These are phyloP conservation scores for Drosophila lacicola DNA, from an alignment of 2,888 invertebrate species.

Conservation along the genomic window DNA sequence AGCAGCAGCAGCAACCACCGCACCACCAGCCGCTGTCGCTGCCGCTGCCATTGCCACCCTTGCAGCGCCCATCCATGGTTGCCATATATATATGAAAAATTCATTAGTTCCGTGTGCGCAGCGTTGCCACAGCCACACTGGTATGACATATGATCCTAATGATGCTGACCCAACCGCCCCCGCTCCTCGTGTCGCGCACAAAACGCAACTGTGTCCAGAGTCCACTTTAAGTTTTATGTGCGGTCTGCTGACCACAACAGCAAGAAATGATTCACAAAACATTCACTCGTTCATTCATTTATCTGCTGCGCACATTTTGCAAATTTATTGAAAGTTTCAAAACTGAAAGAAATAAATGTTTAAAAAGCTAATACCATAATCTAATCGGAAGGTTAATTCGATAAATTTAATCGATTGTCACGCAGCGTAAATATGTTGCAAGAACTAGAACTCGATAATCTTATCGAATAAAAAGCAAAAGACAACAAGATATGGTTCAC, in stretches of 20 bases:
- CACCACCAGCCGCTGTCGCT: constrained; percentile 13
- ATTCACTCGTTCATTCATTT: constrained; percentile 1
- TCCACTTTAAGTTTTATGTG: constrained; percentile 38
- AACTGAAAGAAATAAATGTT: too few species aligned
- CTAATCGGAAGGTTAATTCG: too few species aligned
- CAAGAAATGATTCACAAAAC: constrained; percentile 1
- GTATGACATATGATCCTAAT: constrained; percentile 74
- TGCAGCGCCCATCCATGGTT: constrained; percentile 44
- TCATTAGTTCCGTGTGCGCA: constrained; percentile 67
- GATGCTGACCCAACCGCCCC: constrained; percentile 38
- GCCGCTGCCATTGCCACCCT: constrained; percentile 4
- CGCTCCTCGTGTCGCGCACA: too few species aligned
- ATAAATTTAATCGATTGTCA: too few species aligned
- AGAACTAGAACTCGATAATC: too few species aligned
- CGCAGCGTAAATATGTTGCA: too few species aligned
- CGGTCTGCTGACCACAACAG: constrained; percentile 34
- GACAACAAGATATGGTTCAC: too few species aligned
- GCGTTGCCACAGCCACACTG: constrained; percentile 17
- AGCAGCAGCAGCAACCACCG: constrained; percentile 35
- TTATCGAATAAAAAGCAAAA: too few species aligned
- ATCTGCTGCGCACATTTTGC: neutral
- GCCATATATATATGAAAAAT: constrained; percentile 72
- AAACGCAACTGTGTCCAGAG: constrained; percentile 5
- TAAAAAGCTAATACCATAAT: too few species aligned
- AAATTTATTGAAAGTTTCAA: too few species aligned